Base-by-base conservation (phyloP, 2,113 vertebrate species). In the Tricholaema leucomelas region DNA sequence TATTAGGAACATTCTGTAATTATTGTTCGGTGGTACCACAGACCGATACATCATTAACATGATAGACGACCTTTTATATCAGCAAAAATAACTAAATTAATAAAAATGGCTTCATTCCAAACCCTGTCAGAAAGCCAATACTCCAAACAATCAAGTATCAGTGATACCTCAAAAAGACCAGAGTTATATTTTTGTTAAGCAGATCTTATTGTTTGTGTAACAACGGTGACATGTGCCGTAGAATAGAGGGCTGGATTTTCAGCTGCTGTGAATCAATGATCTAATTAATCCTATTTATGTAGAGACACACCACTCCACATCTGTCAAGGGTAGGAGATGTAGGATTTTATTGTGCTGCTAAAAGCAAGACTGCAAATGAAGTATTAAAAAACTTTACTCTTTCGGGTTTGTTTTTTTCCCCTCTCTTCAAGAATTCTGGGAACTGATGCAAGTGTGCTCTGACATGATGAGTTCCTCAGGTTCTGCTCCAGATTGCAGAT, bases 61-160 rank as follows among this genome's bases (percentile, higher is more conserved):
- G 98, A 98, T 98, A 97, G 97, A 98, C 95, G 97, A 98, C 97
- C 97, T 98, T 98, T 98, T 98, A 98, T 98, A 98, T 97, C 98
- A 98, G 98, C 97, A 98, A 98, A 98, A 98, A 98, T 98, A 98
- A 98, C 97, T 98, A 98, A 98, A 98, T 98, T 98, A 98, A 98
- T 98, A 98, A 98, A 98, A 98, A 98, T 98, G 98, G 98, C 98
- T 98, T 98, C 97, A 98, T 98, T 98, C 97, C 98, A 98, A 97
- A 96, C 86, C 91, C 96, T 98, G 98, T 98, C 98, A 98, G 97
- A 98, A 98, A 98, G 97, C 97, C 98, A 98, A 98, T 98, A 98
- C 93, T 97, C 31, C 77, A 97, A 98, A 97, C 98, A 98, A 97
- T 97, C 97, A 97, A 96, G 93, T 94, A 95, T 92, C 97, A 96